phyloP scores from a whole-genome alignment of 2,113 vertebrate species.

The Bubo blakistoni region DNA sequence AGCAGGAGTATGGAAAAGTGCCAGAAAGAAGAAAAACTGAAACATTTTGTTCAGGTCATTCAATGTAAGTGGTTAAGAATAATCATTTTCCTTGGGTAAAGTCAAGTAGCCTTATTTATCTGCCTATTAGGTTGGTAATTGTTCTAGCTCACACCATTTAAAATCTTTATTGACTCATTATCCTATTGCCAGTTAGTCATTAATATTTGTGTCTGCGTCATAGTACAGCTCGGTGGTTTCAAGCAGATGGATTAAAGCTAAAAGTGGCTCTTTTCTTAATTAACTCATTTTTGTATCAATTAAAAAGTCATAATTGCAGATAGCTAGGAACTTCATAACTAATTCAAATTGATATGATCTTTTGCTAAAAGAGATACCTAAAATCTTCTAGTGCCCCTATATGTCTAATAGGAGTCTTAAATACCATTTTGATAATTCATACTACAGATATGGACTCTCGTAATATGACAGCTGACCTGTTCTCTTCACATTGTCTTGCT shows the following conservation, averaged over 20 bases:
- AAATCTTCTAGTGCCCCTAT: neutral
- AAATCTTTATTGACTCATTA: constrained; percentile 54
- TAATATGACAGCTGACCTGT: neutral
- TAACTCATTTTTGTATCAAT: neutral
- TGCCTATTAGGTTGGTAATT: constrained; percentile 41
- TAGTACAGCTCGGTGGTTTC: neutral
- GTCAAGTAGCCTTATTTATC: constrained; percentile 56
- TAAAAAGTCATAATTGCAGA: neutral
- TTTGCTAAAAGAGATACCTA: neutral
- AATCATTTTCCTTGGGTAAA: constrained; percentile 1
- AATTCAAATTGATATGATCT: neutral
- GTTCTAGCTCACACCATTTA: constrained; percentile 36
- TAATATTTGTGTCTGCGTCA: constrained; percentile 17
- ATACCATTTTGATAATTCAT: neutral
- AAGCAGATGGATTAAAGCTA: neutral
- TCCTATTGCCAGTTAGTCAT: constrained; percentile 18
- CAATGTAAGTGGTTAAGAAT: neutral
- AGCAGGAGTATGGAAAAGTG: neutral
- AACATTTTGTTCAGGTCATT: neutral
- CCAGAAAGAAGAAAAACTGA: neutral
- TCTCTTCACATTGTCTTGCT: neutral
- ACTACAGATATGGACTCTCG: neutral
- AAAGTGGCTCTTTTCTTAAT: neutral
- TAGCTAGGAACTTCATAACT: neutral
- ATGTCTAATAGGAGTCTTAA: neutral